Conservation (phyloP, 2,797 vertebrate species). For the Prunella strophiata region DNA sequence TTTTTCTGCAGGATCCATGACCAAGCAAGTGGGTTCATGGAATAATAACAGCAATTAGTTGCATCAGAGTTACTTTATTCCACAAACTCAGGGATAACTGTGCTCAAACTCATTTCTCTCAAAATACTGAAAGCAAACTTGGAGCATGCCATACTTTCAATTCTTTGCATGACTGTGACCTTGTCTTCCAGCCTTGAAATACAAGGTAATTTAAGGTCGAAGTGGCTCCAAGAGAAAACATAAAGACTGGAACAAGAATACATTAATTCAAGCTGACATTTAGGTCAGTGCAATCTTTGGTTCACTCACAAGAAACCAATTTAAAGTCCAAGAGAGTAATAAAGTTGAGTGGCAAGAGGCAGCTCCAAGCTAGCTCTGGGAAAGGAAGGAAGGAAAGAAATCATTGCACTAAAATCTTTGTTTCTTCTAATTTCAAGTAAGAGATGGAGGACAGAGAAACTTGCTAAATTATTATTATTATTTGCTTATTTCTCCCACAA, state of each 20-base stretch:
- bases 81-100: not conserved
- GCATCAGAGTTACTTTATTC: not conserved
- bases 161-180: constrained; percentile 58
- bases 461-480: not conserved
- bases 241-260: constrained; percentile 22
- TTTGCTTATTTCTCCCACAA: constrained; percentile 47
- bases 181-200: constrained; percentile 37
- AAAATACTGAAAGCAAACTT: not conserved
- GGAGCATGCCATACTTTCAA: not conserved
- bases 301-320: constrained; percentile 21
- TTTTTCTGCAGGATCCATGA: not conserved
- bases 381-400: constrained; percentile 11
- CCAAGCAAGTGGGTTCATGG: not conserved
- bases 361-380: not conserved
- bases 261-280: constrained; percentile 45
- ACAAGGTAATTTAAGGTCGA: constrained; percentile 29
- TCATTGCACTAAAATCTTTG: constrained; percentile 27
- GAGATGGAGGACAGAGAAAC: not conserved
- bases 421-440: constrained; percentile 47
- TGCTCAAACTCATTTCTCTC: not conserved
- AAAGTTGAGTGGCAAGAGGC: constrained; percentile 14
- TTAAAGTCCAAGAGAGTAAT: not conserved
- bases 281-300: constrained; percentile 18
- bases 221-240: constrained; percentile 33
- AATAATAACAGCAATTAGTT: not conserved